Evolutionary conservation across 2,888 invertebrate genomes (phyloP).

Genomic region (Clepsis dumicolana): DNA sequence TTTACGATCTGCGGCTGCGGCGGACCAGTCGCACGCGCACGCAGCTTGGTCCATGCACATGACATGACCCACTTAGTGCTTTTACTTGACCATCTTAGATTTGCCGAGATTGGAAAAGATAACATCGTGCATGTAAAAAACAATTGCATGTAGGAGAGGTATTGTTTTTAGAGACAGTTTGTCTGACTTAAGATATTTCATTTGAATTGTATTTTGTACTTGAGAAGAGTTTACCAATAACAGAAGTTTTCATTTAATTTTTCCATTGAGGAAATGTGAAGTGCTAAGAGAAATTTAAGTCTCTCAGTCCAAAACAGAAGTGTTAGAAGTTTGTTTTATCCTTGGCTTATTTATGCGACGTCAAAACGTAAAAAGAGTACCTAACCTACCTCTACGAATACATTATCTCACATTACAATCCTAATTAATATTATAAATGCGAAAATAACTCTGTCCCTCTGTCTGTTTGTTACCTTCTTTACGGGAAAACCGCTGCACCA

Average conservation of each 20-base stretch:
- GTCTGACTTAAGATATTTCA: too few species aligned
- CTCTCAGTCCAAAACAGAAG: background rate
- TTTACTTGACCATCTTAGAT: conserved; percentile 7
- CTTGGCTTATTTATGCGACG: background rate
- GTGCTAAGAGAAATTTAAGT: background rate
- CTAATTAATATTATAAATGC: too few species aligned
- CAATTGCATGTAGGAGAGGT: too few species aligned
- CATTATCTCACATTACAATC: too few species aligned
- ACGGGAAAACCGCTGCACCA: too few species aligned
- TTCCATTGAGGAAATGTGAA: background rate
- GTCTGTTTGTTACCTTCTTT: too few species aligned
- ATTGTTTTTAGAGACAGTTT: too few species aligned
- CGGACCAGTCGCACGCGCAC: conserved; percentile 8
- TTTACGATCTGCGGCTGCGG: conserved; percentile 28
- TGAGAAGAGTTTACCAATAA: too few species aligned
- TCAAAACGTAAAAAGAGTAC: background rate
- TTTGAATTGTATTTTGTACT: too few species aligned
- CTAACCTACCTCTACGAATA: too few species aligned
- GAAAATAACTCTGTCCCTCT: too few species aligned
- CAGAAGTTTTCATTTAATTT: too few species aligned
- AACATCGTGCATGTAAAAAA: background rate
- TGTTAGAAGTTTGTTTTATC: background rate
- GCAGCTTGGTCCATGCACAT: conserved; percentile 20
- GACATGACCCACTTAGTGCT: conserved; percentile 40
- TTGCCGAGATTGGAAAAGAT: background rate